Percentiles rank a stretch among this genome's conserved stretches.
Conservation (phyloP, 2,797 vertebrate species). For the Rhinoraja longicauda region DNA sequence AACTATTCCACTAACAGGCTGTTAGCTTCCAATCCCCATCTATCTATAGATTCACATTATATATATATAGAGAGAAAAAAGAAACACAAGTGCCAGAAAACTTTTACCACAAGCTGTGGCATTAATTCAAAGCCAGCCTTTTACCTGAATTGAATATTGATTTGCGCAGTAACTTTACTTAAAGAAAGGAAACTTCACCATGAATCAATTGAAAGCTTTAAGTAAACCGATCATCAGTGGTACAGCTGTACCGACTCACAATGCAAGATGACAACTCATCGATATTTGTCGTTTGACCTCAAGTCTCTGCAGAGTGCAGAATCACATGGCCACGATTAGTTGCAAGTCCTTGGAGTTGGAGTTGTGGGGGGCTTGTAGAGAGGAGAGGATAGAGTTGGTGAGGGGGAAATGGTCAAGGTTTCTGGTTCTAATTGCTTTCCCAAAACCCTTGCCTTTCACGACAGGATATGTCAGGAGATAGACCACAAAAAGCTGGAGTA, state of each 20-base stretch:
- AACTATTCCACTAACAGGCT: no score
- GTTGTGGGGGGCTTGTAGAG: no score
- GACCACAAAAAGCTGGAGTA: no score
- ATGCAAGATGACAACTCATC: background rate
- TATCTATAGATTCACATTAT: no score
- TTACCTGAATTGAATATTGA: constrained; percentile 18
- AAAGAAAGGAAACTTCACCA: background rate
- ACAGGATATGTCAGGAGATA: no score
- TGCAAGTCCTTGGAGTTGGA: no score
- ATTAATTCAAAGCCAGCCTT: background rate
- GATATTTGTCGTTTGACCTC: no score
- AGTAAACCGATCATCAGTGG: background rate
- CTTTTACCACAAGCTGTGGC: no score
- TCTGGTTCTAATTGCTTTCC: background rate
- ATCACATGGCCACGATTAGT: no score
- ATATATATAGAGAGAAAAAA: background rate
- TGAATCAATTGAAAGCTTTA: background rate
- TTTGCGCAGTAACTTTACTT: background rate
- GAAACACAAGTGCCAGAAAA: background rate
- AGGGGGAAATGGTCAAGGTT: background rate
- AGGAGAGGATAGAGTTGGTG: no score
- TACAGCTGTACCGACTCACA: background rate
- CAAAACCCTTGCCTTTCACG: background rate
- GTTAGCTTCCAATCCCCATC: background rate
- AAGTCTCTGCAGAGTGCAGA: no score